Evolutionary conservation across 2,888 invertebrate genomes (phyloP).

Genomic region (Clitarchus hookeri): DNA sequence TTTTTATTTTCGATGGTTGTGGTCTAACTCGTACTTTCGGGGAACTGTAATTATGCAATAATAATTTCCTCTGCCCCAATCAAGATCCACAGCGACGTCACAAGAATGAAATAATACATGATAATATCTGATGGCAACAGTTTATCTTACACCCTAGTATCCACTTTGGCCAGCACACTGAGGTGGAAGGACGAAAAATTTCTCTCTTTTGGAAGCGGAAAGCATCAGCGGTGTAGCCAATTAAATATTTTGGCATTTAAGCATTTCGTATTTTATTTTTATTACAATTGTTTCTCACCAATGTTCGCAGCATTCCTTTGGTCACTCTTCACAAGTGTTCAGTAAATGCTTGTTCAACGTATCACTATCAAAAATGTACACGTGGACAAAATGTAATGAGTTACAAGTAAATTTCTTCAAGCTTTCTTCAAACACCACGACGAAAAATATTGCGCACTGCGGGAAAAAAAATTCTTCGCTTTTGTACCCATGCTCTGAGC

Average conservation of each 20-base stretch:
- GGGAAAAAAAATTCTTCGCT: not conserved
- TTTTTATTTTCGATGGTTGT: too few relatives aligned
- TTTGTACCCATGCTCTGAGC: not conserved
- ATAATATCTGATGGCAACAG: not conserved
- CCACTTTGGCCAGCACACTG: not conserved
- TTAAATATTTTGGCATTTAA: constrained; percentile 14
- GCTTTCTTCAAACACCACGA: not conserved
- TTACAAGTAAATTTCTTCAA: too few relatives aligned
- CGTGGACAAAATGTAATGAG: too few relatives aligned
- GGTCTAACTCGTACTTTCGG: too few relatives aligned
- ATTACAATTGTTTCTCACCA: not conserved
- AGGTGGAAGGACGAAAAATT: not conserved
- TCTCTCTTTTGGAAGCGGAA: not conserved
- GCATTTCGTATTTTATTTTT: not conserved
- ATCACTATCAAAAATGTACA: not conserved
- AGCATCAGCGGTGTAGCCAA: constrained; percentile 8
- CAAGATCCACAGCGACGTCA: not conserved
- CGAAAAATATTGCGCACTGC: not conserved
- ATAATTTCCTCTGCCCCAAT: not conserved
- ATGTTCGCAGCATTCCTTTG: not conserved
- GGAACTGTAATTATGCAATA: not conserved
- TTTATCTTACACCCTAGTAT: not conserved
- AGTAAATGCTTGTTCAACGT: not conserved
- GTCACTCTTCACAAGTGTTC: not conserved
- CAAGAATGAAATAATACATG: not conserved